These are phyloP conservation scores for Cotesia glomerata DNA, from an alignment of 1,140 invertebrate genomes.

Conservation along the genomic window DNA sequence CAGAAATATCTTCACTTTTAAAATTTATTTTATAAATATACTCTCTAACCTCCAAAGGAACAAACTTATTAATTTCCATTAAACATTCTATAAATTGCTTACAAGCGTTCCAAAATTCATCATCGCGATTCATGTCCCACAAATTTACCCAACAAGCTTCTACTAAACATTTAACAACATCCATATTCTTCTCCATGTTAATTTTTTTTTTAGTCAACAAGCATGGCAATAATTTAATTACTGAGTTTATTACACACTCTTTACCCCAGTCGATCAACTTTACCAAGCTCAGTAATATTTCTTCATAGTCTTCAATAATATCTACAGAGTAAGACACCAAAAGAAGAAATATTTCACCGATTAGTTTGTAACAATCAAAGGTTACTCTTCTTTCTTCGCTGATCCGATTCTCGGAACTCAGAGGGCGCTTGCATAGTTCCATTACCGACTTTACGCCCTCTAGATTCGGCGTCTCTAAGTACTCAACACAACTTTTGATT, in stretches of 20 bases:
- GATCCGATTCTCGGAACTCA: neutral
- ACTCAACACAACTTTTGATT: no score
- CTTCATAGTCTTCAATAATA: neutral
- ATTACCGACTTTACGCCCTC: neutral
- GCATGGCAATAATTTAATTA: neutral
- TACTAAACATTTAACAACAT: conserved; percentile 34
- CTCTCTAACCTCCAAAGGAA: conserved; percentile 35
- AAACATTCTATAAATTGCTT: no score
- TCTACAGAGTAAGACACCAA: neutral
- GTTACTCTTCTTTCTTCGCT: conserved; percentile 6
- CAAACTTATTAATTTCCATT: conserved; percentile 35
- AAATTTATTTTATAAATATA: neutral
- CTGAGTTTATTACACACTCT: conserved; percentile 22
- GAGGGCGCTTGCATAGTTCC: neutral
- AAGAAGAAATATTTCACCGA: conserved; percentile 4
- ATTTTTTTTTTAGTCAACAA: neutral
- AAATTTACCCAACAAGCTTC: conserved; percentile 44
- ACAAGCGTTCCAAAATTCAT: conserved; percentile 38
- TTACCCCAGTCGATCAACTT: conserved; percentile 27
- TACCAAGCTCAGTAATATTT: conserved; percentile 2
- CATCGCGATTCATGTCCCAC: conserved; percentile 43
- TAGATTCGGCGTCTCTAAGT: neutral
- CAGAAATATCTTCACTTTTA: neutral
- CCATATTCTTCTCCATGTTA: no score
- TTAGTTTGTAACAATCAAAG: conserved; percentile 11